Base-by-base conservation (phyloP, 2,888 invertebrate species). In the Andrena trimmerana region DNA sequence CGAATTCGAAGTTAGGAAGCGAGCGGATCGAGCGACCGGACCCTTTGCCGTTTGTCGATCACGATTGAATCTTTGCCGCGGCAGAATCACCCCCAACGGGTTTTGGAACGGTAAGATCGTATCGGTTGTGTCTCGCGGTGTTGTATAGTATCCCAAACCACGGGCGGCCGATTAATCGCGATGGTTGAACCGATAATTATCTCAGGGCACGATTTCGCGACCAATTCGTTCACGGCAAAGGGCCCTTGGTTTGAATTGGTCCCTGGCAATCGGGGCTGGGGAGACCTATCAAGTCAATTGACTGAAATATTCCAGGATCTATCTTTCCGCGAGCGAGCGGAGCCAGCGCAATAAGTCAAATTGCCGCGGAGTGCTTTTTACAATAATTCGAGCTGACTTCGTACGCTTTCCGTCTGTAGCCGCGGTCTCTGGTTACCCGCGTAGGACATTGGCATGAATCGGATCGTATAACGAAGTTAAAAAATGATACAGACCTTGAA, bases 231-330 rank as follows among this genome's bases (percentile, higher is more conserved):
- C 50, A 71, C 13, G 60, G 7, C n/a, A 13, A 67, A 2, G 13
- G 10, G 10, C 13, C 29, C 33, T 16, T 54, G 42, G 68, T 85
- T 85, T 70, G 54, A 80, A 78, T 81, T 72, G 62, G 42, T 67
- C 29, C 27, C 10, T 10, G 57, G 63, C 42, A 57, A 71, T 67
- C n/a, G 31, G 33, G 10, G 7, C 8, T 16, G 4, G n/a, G 20
- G 13, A 24, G 16, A 68, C 31, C 16, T 68, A 66, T 78, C 68
- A 27, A 70, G 52, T 73, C 76, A 78, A 85, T 77, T 52, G 33
- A 20, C 20, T 57, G 70, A 66, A 75, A 70, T 75, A 62, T 66
- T 52, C 29, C 10, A n/a, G 13, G 27, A 48, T 68, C 52, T 20
- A 36, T 65, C 24, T 62, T 42, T 57, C 24, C n/a, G 10, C 8